A percentile compares a stretch with the other conserved stretches of the same genome.
These are phyloP conservation scores for Latrodectus hesperus DNA, from an alignment of 2,888 invertebrate species.

Conservation along the genomic window DNA sequence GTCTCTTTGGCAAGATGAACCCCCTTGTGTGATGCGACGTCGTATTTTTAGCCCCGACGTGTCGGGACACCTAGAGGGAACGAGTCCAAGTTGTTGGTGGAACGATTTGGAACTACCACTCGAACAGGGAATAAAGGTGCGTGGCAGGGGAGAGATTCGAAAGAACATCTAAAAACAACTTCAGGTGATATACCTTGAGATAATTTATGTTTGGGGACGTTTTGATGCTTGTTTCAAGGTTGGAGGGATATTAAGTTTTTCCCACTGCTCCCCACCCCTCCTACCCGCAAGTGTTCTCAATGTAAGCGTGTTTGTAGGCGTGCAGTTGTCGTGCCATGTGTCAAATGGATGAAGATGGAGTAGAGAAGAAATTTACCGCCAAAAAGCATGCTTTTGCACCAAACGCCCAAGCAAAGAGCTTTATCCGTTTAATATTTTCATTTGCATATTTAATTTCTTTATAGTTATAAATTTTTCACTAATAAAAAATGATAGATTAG, in stretches of 20 bases:
- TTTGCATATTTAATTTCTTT: no score
- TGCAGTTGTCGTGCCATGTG: conserved; percentile 38
- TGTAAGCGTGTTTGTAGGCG: conserved; percentile 31
- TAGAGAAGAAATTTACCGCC: not conserved
- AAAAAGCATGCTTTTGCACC: not conserved
- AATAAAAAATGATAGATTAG: no score
- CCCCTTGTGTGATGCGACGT: conserved; percentile 39
- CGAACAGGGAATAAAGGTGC: conserved; percentile 23
- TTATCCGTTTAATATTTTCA: no score
- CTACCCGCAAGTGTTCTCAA: conserved; percentile 3
- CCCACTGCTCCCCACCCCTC: not conserved
- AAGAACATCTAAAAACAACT: conserved; percentile 65
- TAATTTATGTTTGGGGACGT: conserved; percentile 58
- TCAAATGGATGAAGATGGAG: conserved; percentile 60
- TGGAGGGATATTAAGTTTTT: conserved; percentile 51
- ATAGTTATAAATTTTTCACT: no score
- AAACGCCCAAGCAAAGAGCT: no score
- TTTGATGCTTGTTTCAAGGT: conserved; percentile 50
- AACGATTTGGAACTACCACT: conserved; percentile 40
- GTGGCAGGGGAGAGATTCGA: conserved; percentile 17
- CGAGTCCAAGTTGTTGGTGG: conserved; percentile 46
- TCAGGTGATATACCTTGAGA: conserved; percentile 66
- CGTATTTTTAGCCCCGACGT: conserved; percentile 56
- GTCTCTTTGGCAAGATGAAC: conserved; percentile 6
- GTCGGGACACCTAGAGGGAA: conserved; percentile 52